phyloP scores from a whole-genome alignment of 2,113 vertebrate species.

The Oncorhynchus mykiss region DNA sequence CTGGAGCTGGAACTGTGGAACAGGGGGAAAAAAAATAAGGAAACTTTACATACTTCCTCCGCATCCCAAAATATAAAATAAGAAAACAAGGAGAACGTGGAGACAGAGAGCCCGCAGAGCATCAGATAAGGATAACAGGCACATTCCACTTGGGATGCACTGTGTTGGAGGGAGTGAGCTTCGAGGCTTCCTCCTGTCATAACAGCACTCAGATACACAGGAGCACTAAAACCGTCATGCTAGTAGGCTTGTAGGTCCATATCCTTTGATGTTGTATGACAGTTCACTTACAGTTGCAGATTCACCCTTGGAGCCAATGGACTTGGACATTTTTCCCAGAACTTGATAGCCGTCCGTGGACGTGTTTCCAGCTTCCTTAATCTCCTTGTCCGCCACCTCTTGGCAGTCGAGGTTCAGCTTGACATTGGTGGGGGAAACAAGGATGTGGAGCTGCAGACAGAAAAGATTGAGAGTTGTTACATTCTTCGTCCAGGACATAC shows the following conservation, averaged over 20 bases:
- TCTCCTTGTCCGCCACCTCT: slow-evolving; percentile 84
- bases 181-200: background rate
- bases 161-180: too few relatives aligned
- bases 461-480: slow-evolving; percentile 28
- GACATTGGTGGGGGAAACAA: slow-evolving; percentile 86
- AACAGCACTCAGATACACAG: background rate
- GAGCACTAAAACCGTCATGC: background rate
- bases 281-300: slow-evolving; percentile 87
- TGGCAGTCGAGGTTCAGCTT: slow-evolving; percentile 92
- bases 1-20: slow-evolving; percentile 94
- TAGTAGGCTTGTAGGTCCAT: too few relatives aligned
- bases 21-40: background rate
- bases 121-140: slow-evolving; percentile 4
- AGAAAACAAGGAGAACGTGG: slow-evolving; percentile 14
- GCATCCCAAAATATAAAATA: slow-evolving; percentile 21
- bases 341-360: slow-evolving; percentile 92
- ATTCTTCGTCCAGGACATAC: background rate
- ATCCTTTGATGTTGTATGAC: background rate
- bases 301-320: slow-evolving; percentile 77
- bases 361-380: slow-evolving; percentile 87
- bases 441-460: slow-evolving; percentile 85
- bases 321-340: slow-evolving; percentile 88
- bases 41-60: slow-evolving; percentile 38
- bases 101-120: slow-evolving; percentile 8
- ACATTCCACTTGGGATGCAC: background rate